Evolutionary conservation across 1,140 invertebrate species (phyloP), one percentile per base, ranked within the genome.

Genomic region (Myzus persicae): DNA sequence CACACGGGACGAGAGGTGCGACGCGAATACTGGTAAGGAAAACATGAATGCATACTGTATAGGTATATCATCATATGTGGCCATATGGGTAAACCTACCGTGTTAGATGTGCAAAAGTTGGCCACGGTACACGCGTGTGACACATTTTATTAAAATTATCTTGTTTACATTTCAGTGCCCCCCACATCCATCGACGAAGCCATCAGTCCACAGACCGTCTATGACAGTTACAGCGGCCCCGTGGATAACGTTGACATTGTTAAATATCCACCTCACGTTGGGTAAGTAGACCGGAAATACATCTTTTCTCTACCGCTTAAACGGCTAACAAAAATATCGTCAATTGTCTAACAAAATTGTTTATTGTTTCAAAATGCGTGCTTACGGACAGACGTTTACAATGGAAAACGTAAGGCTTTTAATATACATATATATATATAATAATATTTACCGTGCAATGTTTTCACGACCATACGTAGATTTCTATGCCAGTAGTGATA

Each of bases 1-100:
- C 22, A 98, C 98, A 2, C 96, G 98, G 94, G 98, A 99, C 94
- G 98, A 98, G 95, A 96, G 97, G 24, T 96, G 97, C 26, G 97
- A 97, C 93, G 95, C 96, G 91, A 96, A 94, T 95, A 94, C 76
- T 94, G 94, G 93, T 94, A 93, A 54, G 36, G 42, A 76, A 76
- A 81, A 42, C 22, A 18, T 44, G 5, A 38, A 31, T 40, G 40
- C 20, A 59, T 24, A 59, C n/a, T n/a, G n/a, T n/a, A n/a, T n/a
- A n/a, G n/a, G n/a, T n/a, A 54, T 38, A 59, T 38, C 36, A 11
- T 38, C 36, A 2, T 76, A 42, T 42, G 9, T 67, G 31, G 11
- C 59, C 26, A 38, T 24, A 82, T 82, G 31, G n/a, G 14, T n/a
- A 59, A 11, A 22, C 20, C 18, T 51, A 51, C n/a, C 36, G 59